These are phyloP conservation scores for Heliocidaris tuberculata DNA, from an alignment of 35 echinoderm and acorn worm genomes.

Conservation along the genomic window DNA sequence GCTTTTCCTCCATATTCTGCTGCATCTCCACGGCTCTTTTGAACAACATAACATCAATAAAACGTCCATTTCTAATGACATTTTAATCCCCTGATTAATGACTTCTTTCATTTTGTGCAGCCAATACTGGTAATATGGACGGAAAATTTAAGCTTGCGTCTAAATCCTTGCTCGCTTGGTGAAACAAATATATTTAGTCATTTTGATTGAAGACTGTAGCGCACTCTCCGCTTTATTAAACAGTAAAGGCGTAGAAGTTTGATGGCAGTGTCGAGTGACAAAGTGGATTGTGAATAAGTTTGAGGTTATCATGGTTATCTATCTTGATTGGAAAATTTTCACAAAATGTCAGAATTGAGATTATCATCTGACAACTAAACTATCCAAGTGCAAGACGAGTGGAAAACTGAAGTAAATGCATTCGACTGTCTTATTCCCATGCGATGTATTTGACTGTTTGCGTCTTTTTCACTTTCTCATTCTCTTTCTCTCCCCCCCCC, in stretches of 20 bases:
- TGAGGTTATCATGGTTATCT: not conserved
- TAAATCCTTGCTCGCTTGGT: not conserved
- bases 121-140: not conserved
- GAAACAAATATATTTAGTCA: not conserved
- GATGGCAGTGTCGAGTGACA: not conserved
- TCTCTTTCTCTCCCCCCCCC: not conserved
- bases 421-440: not conserved
- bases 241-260: not conserved
- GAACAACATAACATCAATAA: not conserved
- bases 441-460: not conserved
- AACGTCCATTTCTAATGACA: conserved; percentile 2
- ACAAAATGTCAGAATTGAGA: not conserved
- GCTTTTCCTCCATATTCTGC: not conserved
- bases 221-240: not conserved
- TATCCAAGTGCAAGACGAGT: not conserved
- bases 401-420: not conserved
- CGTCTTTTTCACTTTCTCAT: too few relatives aligned
- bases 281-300: conserved; percentile 4
- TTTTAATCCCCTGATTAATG: conserved; percentile 8
- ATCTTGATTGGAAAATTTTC: not conserved
- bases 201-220: not conserved
- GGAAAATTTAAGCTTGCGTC: not conserved
- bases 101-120: not conserved
- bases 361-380: not conserved
- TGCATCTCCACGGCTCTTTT: not conserved